phyloP scores from a whole-genome alignment of 2,888 invertebrate species.

The Eupithecia insigniata region DNA sequence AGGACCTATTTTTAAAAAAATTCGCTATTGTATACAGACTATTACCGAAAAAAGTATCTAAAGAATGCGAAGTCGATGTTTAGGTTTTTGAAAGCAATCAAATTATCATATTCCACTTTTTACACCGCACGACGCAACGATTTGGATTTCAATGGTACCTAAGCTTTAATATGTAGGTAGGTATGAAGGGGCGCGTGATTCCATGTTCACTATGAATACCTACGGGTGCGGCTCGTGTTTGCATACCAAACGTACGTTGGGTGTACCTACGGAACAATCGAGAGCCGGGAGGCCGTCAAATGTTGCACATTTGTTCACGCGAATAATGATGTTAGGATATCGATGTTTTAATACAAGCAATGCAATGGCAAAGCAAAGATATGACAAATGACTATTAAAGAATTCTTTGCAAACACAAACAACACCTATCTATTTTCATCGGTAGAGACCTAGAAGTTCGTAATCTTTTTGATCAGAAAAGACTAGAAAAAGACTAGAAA shows the following conservation, averaged over 20 bases:
- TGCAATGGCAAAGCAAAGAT: neutral
- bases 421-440: no score
- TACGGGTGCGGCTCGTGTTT: conserved; percentile 10
- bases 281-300: neutral
- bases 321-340: neutral
- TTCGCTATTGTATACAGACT: no score
- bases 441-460: no score
- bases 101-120: no score
- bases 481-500: no score
- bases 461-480: no score
- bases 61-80: no score
- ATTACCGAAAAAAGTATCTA: no score
- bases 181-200: conserved; percentile 7
- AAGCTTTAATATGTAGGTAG: conserved; percentile 2
- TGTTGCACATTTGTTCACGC: conserved; percentile 6
- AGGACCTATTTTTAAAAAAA: no score
- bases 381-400: neutral
- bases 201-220: neutral
- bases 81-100: no score
- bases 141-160: neutral
- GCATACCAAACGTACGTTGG: neutral
- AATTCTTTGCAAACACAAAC: neutral
- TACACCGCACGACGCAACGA: neutral
- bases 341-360: neutral
- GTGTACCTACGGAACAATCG: neutral